Evolutionary conservation across 2,888 invertebrate species (phyloP).

Genomic region (Chloroclystis v-ata): DNA sequence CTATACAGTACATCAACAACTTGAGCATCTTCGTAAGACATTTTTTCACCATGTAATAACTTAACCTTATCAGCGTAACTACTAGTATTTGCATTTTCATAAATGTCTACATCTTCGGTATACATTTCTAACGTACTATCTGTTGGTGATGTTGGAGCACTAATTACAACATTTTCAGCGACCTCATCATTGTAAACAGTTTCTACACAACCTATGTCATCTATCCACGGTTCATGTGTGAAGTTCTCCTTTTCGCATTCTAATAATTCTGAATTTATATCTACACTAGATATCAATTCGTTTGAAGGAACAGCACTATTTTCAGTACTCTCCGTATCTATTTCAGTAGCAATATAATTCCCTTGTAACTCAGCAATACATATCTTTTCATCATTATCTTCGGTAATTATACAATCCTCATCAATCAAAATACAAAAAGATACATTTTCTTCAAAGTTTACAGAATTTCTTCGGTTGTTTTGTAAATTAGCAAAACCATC

Average conservation of each 20-base stretch:
- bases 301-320: conserved; percentile 9
- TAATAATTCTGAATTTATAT: conserved; percentile 33
- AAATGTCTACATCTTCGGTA: conserved; percentile 33
- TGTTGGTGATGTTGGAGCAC: conserved; percentile 45
- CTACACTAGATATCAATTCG: conserved; percentile 11
- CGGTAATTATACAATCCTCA: conserved; percentile 58
- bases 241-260: conserved; percentile 42
- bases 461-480: conserved; percentile 61
- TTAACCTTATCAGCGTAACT: conserved; percentile 50
- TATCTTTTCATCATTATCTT: conserved; percentile 55
- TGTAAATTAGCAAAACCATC: conserved; percentile 40
- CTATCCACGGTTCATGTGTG: conserved; percentile 60
- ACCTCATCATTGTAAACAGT: conserved; percentile 68
- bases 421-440: conserved; percentile 68
- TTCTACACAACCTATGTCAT: conserved; percentile 68
- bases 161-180: conserved; percentile 56
- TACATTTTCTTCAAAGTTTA: conserved; percentile 61
- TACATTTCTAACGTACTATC: conserved; percentile 35
- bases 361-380: conserved; percentile 52
- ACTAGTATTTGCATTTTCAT: conserved; percentile 35
- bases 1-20: conserved; percentile 58
- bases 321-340: conserved; percentile 31
- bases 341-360: conserved; percentile 37
- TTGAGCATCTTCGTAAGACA: conserved; percentile 52
- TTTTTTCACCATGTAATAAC: conserved; percentile 54